Base-by-base conservation (phyloP, 1,140 invertebrate species). In the Monochamus saltuarius region DNA sequence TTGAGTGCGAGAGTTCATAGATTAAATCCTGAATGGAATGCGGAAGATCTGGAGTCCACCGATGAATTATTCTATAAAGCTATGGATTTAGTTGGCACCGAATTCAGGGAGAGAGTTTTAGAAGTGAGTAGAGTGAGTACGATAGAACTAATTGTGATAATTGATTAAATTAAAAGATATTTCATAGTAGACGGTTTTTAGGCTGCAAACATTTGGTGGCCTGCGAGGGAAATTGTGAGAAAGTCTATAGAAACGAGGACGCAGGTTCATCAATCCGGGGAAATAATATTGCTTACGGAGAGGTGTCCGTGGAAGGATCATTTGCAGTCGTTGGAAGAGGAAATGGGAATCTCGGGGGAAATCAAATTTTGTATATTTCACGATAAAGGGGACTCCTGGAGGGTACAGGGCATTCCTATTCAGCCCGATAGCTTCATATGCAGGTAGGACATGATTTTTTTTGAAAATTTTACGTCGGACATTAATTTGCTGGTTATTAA, bases 11-110 rank as follows among this genome's bases (percentile, higher is more conserved):
- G 95, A 70, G 89, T 99, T 2, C 76, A 77, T 7, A 78, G 83
- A 61, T 79, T 98, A 0, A 98, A 98, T 80, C 91, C 93, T 11
- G 74, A 81, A 22, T 99, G 96, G 96, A 97, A 97, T 75, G 83
- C 81, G 72, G 81, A 77, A 59, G 75, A 78, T 38, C 75, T 75
- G 35, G 61, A 80, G 7, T 74, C 87, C 73, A 65, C 79, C 11
- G 78, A 88, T 64, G 78, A 81, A 53, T 67, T 80, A 36, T 94
- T 94, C 73, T 50, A 80, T 0, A 84, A 87, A 76, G 97, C 97
- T 0, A 86, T 97, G 79, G 73, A 83, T 47, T 66, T 94, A 52
- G 91, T 89, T 4, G 88, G 91, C 1, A 73, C 78, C 29, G 96
- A 98, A 78, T 97, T 99, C 75, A 59, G 83, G 4, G 84, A 91